These are phyloP conservation scores for Sarotherodon lohbergeri DNA, from an alignment of 2,113 vertebrate genomes.

Conservation along the genomic window DNA sequence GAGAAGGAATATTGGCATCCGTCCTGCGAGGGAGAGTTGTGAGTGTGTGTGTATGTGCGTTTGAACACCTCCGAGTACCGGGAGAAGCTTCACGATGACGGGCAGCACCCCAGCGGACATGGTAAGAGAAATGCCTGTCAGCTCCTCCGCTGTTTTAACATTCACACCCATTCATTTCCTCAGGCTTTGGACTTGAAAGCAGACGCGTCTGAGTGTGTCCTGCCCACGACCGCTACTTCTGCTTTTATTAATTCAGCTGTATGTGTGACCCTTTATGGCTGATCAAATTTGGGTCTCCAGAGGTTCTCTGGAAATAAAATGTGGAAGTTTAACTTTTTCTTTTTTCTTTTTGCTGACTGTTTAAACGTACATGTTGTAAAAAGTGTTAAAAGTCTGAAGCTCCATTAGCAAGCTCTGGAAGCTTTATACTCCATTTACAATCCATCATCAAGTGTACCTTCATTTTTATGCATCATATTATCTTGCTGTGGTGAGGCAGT, in stretches of 20 bases:
- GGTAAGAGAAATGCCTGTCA: conserved; percentile 56
- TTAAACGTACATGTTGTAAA: not conserved
- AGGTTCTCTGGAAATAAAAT: not conserved
- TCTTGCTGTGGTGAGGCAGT: not conserved
- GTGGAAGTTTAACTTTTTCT: not conserved
- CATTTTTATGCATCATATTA: not conserved
- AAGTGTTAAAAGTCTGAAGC: not conserved
- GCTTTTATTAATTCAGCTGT: not conserved
- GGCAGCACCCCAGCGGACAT: conserved; percentile 70
- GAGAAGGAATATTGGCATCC: not conserved
- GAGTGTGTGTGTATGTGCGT: not conserved
- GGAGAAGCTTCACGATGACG: conserved; percentile 65
- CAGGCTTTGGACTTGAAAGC: not conserved
- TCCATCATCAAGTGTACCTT: not conserved
- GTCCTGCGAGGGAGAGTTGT: not conserved
- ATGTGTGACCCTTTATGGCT: not conserved
- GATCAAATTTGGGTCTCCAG: not conserved
- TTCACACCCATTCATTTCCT: not conserved
- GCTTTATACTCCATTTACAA: not conserved
- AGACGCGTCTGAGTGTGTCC: not conserved
- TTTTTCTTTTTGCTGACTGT: not conserved
- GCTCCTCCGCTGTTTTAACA: not conserved
- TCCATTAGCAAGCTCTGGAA: not conserved
- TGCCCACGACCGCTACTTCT: not conserved
- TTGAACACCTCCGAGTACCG: conserved; percentile 23